Conservation (phyloP, 2,113 vertebrate species). For the Ageneiosus marmoratus region DNA sequence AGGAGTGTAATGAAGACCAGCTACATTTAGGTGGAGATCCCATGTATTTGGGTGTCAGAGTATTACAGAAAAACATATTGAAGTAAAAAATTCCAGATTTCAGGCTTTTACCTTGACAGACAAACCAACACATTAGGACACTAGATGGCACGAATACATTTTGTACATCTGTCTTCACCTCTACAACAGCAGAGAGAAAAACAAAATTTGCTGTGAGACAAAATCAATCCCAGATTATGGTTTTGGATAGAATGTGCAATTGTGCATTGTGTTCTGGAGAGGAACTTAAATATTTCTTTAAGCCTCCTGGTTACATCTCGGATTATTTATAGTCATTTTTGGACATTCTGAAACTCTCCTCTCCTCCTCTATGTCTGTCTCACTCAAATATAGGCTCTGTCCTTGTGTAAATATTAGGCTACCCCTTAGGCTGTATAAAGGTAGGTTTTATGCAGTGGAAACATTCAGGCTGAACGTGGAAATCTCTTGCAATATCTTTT, state of each 20-base stretch:
- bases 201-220: conserved; percentile 39
- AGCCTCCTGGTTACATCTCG: conserved; percentile 38
- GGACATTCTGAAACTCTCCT: background rate
- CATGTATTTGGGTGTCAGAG: background rate
- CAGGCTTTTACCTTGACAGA: background rate
- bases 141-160: background rate
- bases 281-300: conserved; percentile 58
- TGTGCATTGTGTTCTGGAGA: conserved; percentile 40
- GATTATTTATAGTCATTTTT: conserved; percentile 43
- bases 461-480: background rate
- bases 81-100: background rate
- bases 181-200: conserved; percentile 6
- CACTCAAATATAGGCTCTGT: background rate
- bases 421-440: background rate
- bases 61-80: background rate
- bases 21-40: background rate
- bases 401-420: background rate
- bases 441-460: background rate
- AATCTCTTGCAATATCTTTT: background rate
- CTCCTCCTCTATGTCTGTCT: background rate
- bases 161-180: conserved; percentile 31
- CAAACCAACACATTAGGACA: background rate
- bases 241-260: conserved; percentile 49
- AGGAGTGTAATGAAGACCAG: conserved; percentile 55
- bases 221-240: conserved; percentile 55